A percentile compares a stretch with the other conserved stretches of the same genome.
phyloP scores from a whole-genome alignment of 1,140 invertebrate genomes.

The Tachypleus tridentatus region DNA sequence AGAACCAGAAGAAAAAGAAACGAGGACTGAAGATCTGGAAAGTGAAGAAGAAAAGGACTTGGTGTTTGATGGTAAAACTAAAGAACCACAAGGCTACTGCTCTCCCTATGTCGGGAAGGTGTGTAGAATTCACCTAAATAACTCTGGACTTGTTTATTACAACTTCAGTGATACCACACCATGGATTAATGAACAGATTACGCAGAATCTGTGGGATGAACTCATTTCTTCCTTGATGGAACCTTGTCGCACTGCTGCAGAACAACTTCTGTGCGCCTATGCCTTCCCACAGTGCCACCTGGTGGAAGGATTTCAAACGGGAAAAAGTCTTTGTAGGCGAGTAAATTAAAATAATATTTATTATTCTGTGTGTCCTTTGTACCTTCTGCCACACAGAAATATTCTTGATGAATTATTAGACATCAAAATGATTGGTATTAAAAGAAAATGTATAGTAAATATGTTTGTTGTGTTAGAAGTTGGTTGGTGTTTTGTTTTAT shows the following conservation, averaged over 20 bases:
- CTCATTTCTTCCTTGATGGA: constrained; percentile 60
- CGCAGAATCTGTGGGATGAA: constrained; percentile 65
- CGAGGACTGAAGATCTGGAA: neutral
- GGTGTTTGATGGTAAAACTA: too few relatives aligned
- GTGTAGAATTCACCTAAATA: constrained; percentile 62
- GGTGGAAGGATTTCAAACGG: constrained; percentile 32
- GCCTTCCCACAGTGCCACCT: constrained; percentile 75
- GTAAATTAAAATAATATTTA: neutral
- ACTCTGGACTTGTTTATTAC: constrained; percentile 63
- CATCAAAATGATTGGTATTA: too few relatives aligned
- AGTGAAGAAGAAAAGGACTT: neutral
- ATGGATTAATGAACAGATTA: constrained; percentile 66
- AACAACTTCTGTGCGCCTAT: constrained; percentile 75
- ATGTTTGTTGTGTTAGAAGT: too few relatives aligned
- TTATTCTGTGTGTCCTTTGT: too few relatives aligned
- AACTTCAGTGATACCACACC: constrained; percentile 46
- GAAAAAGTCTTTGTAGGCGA: too few relatives aligned
- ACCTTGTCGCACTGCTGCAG: constrained; percentile 68
- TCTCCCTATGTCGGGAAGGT: constrained; percentile 74
- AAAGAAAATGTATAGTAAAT: too few relatives aligned
- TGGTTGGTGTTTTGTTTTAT: too few relatives aligned
- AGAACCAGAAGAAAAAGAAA: neutral
- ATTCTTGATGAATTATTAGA: too few relatives aligned
- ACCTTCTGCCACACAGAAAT: too few relatives aligned
- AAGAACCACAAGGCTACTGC: constrained; percentile 50